Base-by-base conservation (phyloP, 2,797 vertebrate species). In the Trachurus trachurus region DNA sequence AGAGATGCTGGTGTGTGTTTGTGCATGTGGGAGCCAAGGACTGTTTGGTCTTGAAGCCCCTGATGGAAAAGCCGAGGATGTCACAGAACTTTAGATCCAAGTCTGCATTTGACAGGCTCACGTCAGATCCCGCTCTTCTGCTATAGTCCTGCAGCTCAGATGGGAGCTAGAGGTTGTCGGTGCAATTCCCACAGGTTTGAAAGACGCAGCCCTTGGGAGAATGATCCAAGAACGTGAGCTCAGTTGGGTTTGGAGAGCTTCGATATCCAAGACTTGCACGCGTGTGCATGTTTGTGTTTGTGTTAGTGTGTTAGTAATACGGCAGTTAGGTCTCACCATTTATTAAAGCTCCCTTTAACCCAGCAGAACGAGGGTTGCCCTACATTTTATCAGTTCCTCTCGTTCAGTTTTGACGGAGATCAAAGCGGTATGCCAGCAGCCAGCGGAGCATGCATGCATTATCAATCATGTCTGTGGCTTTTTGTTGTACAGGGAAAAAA, bases 401-500 rank as follows among this genome's bases (percentile, higher is more conserved):
- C 64, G 1, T 88, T 91, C 82, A 63, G 83, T 91, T 87, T 84
- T 81, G 86, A 87, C 66, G 22, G 73, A 91, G 89, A 94, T 93
- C 89, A 93, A 93, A 93, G 90, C 84, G 64, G 22, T 19, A 0
- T 22, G 84, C 84, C 81, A 75, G 86, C 85, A 89, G 91, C 88
- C 85, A 65, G 74, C 59, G 1, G 83, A 85, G 83, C 82, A 61
- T 78, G 88, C 89, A 88, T 91, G 83, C 88, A 89, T 93, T 93
- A 92, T 91, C 92, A 92, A 90, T 92, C 92, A 89, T 74, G 78
- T 83, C 86, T 87, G 73, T 79, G 82, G 81, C 87, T 91, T 90
- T 91, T 86, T 85, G 84, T 89, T 87, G 78, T 83, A 83, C 71
- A 71, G 78, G 78, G 63, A 81, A 82, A 83, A 26, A 37, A 83